Base-by-base conservation (phyloP, 1,140 invertebrate genomes). In the Rhagoletis zephyria region DNA sequence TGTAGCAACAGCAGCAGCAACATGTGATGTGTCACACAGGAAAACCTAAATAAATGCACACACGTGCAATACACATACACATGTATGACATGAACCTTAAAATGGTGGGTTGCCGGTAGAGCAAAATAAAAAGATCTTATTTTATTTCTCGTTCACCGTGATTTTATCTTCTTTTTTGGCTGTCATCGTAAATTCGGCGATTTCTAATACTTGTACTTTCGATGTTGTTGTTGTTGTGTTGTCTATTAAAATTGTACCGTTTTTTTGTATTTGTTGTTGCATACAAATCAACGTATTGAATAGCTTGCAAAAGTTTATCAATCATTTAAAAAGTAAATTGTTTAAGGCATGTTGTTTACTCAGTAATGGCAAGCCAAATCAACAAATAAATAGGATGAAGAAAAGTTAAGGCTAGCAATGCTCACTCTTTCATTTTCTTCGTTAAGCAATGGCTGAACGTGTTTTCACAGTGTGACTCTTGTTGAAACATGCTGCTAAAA, bases 251-350 rank as follows among this genome's bases (percentile, higher is more conserved):
- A 14, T 30, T 51, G 12, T 10, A 12, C 40, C 42, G 4, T n/a
- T 51, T 9, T 81, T 12, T 56, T 81, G n/a, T 30, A 30, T 30
- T 59, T 51, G 74, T 42, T 81, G 48, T 81, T 81, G 74, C 10
- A 7, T 7, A 16, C 74, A 81, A 45, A 14, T 81, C 74, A 42
- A 45, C 12, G 56, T 81, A 81, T 56, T 56, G 74, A 42, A 81
- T 48, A 30, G 74, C 74, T 81, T 81, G 56, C 63, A 86, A 88
- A 90, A 92, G 89, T 92, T 92, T 91, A 92, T 92, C 91, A 92
- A 92, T 92, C 91, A 92, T 92, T 92, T 92, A 90, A 91, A 89
- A 88, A 91, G 89, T 92, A 91, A 92, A 92, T 92, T 92, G 91
- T 90, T 91, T 90, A 90, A 89, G 87, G 89, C 89, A 89, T 88